These are phyloP conservation scores for Sternarchorhynchus goeldii DNA, from an alignment of 2,797 vertebrate genomes.

Conservation along the genomic window DNA sequence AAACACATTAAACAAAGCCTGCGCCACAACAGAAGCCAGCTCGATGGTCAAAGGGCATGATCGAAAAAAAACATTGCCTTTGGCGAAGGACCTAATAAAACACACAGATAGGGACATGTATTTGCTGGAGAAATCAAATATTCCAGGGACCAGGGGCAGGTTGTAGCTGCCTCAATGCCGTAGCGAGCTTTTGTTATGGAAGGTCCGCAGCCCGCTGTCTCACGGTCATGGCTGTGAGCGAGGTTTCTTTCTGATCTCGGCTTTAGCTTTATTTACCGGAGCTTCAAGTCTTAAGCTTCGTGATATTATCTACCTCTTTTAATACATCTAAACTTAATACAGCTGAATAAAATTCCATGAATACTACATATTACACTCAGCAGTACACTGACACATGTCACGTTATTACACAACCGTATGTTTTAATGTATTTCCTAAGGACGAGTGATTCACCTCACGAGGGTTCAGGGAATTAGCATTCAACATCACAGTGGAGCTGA, in stretches of 20 bases:
- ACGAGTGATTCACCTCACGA: no score
- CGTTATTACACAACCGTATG: no score
- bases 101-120: not conserved
- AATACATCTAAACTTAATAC: not conserved
- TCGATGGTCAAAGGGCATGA: not conserved
- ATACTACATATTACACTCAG: no score
- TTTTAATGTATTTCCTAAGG: no score
- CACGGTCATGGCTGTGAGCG: no score
- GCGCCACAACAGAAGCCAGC: not conserved
- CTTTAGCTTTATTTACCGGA: not conserved
- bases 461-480: no score
- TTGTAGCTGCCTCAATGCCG: not conserved
- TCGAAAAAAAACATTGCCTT: not conserved
- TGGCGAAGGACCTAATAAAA: constrained; percentile 12
- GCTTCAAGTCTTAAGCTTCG: not conserved
- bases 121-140: constrained; percentile 5
- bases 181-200: not conserved
- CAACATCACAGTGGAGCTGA: no score
- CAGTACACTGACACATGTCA: no score
- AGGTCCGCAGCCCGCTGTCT: not conserved
- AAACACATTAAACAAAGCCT: constrained; percentile 32
- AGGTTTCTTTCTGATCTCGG: no score
- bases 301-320: not conserved
- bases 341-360: no score
- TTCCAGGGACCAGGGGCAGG: no score